Evolutionary conservation across 2,888 invertebrate species (phyloP).

Genomic region (Craniophora ligustri): DNA sequence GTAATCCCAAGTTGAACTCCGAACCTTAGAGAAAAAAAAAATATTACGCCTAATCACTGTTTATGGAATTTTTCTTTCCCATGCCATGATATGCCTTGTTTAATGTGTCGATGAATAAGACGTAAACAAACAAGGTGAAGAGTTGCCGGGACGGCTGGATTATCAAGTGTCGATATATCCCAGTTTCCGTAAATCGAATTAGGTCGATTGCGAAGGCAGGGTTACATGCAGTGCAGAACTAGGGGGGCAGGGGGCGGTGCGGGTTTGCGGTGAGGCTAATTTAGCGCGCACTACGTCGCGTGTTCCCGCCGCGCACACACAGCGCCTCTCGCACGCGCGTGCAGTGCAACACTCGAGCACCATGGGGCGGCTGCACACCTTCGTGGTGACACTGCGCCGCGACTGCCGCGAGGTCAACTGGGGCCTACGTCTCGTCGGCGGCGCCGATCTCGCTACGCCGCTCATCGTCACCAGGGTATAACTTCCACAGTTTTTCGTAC

Average conservation of each 20-base stretch:
- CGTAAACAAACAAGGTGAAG: conserved; percentile 60
- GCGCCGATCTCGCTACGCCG: conserved; percentile 95
- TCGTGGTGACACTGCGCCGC: conserved; percentile 92
- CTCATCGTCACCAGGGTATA: conserved; percentile 96
- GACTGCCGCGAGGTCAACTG: conserved; percentile 92
- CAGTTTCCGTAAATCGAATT: conserved; percentile 80
- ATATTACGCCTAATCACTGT: too few species aligned
- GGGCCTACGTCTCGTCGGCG: conserved; percentile 96
- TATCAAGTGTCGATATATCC: conserved; percentile 59
- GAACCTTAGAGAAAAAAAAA: too few species aligned
- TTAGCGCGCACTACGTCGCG: conserved; percentile 84
- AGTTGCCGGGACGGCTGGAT: conserved; percentile 51
- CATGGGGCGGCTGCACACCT: conserved; percentile 93
- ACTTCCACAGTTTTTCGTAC: conserved; percentile 30
- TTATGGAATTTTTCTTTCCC: not conserved
- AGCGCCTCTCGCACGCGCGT: conserved; percentile 67
- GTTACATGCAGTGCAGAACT: conserved; percentile 72
- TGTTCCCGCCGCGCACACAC: conserved; percentile 78
- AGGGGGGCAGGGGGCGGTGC: conserved; percentile 71
- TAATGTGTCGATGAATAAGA: conserved; percentile 45
- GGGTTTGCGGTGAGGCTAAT: conserved; percentile 77
- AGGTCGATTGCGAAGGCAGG: conserved; percentile 82
- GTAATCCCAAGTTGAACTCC: too few species aligned
- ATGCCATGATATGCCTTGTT: conserved; percentile 50
- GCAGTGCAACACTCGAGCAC: conserved; percentile 68